These are phyloP conservation scores for Bostrychus sinensis DNA, from an alignment of 2,113 vertebrate genomes.

Conservation along the genomic window DNA sequence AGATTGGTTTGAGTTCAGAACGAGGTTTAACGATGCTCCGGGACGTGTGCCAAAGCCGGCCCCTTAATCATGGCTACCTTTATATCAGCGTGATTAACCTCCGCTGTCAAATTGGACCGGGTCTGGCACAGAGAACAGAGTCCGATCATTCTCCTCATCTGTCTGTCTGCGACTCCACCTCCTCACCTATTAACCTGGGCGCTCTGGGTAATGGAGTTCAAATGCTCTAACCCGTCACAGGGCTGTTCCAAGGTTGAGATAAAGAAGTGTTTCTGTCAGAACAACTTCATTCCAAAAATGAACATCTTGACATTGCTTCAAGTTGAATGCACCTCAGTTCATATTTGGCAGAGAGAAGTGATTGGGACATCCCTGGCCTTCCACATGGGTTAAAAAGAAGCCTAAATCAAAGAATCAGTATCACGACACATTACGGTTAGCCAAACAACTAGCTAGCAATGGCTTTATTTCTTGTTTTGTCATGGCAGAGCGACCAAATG, in stretches of 20 bases:
- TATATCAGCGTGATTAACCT: slow-evolving; percentile 44
- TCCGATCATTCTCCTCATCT: slow-evolving; percentile 33
- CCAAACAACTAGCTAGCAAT: too few species aligned
- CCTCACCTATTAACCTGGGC: slow-evolving; percentile 25
- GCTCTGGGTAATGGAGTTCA: slow-evolving; percentile 41
- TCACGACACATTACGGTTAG: neutral
- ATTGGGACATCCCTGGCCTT: neutral
- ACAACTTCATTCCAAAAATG: neutral
- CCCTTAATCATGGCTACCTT: slow-evolving; percentile 42
- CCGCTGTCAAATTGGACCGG: slow-evolving; percentile 43
- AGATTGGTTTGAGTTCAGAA: slow-evolving; percentile 28
- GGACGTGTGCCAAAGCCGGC: slow-evolving; percentile 42
- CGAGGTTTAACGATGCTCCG: slow-evolving; percentile 38
- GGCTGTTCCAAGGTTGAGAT: neutral
- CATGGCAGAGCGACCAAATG: too few species aligned
- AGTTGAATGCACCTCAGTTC: neutral
- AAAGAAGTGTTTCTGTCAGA: neutral
- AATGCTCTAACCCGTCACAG: slow-evolving; percentile 36
- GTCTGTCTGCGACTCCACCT: neutral
- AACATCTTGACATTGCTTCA: neutral
- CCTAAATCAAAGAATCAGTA: neutral
- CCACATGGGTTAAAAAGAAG: neutral
- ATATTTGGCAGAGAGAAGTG: neutral
- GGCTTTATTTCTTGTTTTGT: too few species aligned
- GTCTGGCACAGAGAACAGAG: neutral